phyloP scores from a whole-genome alignment of 2,888 invertebrate genomes.

The Melitaea athalia region DNA sequence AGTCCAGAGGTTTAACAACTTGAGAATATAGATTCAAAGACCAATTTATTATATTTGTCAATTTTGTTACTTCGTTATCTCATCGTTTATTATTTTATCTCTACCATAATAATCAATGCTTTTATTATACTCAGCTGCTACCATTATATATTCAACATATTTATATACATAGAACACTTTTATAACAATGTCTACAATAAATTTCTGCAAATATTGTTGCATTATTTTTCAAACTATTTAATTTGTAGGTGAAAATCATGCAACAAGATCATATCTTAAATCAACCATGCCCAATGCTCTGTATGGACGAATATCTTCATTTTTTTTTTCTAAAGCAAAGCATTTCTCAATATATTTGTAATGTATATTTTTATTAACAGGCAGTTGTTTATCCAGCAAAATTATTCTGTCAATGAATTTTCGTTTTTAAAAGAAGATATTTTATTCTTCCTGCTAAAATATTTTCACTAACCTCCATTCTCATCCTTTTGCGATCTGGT shows the following conservation, averaged over 20 bases:
- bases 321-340: conserved; percentile 13
- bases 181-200: not conserved
- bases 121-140: not conserved
- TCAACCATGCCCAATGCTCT: conserved; percentile 23
- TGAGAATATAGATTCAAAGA: conserved; percentile 1
- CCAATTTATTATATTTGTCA: not conserved
- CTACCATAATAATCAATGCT: too few species aligned
- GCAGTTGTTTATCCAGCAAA: not conserved
- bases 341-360: conserved; percentile 7
- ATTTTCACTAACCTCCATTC: conserved; percentile 80
- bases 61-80: not conserved
- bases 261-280: conserved; percentile 5
- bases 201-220: conserved; percentile 1
- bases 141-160: not conserved
- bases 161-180: too few species aligned
- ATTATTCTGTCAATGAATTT: conserved; percentile 9
- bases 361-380: conserved; percentile 14
- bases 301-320: conserved; percentile 10
- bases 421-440: conserved; percentile 10
- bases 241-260: conserved; percentile 14
- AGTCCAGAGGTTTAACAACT: not conserved
- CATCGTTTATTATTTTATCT: not conserved
- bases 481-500: conserved; percentile 84
- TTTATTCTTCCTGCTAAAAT: conserved; percentile 22
- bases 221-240: not conserved